Evolutionary conservation across 2,888 invertebrate species (phyloP).

Genomic region (Poecilus cupreus): DNA sequence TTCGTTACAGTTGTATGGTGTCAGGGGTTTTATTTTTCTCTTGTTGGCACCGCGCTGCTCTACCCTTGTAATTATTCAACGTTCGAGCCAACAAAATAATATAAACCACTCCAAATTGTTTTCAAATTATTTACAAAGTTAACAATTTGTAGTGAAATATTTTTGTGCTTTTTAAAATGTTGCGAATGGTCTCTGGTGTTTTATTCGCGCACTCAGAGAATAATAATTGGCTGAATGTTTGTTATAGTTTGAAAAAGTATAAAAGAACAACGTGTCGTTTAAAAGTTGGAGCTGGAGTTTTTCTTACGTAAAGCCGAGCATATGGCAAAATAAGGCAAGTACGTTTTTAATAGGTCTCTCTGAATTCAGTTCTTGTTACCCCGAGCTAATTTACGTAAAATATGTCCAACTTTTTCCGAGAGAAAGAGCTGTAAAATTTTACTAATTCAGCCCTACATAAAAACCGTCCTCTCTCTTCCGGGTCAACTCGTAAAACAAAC

Average conservation of each 20-base stretch:
- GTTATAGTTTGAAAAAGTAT: slow-evolving; percentile 42
- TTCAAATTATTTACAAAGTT: background rate
- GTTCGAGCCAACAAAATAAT: background rate
- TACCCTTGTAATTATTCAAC: background rate
- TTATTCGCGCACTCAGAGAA: background rate
- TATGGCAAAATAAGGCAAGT: slow-evolving; percentile 41
- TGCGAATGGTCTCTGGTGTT: background rate
- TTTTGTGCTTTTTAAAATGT: too few species aligned
- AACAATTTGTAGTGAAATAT: background rate
- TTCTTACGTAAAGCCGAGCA: background rate
- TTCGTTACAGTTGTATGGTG: background rate
- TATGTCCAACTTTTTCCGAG: slow-evolving; percentile 54
- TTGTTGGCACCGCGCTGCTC: slow-evolving; percentile 3
- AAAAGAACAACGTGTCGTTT: slow-evolving; percentile 25
- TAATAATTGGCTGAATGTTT: slow-evolving; percentile 35
- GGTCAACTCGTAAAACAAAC: slow-evolving; percentile 57
- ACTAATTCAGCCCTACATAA: slow-evolving; percentile 52
- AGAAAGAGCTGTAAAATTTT: slow-evolving; percentile 54
- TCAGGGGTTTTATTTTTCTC: slow-evolving; percentile 22
- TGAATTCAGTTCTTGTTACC: slow-evolving; percentile 42
- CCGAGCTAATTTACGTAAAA: slow-evolving; percentile 54
- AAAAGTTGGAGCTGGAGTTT: slow-evolving; percentile 8
- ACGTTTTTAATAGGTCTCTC: slow-evolving; percentile 50
- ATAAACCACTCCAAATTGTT: background rate
- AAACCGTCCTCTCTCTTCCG: slow-evolving; percentile 41